Evolutionary conservation across 2,888 invertebrate species (phyloP).

Genomic region (Cantharis rustica): DNA sequence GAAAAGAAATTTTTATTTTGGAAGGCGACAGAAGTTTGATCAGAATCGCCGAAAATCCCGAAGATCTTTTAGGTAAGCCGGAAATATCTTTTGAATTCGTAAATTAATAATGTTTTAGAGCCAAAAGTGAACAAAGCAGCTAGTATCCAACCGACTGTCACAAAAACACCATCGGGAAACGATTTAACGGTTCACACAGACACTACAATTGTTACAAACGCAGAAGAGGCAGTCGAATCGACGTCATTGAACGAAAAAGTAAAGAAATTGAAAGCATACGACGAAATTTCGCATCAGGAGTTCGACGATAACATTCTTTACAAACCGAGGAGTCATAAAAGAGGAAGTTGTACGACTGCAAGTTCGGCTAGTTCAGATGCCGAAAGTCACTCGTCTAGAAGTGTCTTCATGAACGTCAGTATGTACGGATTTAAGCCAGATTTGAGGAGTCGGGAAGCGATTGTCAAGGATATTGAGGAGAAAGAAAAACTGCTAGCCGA

Average conservation of each 20-base stretch:
- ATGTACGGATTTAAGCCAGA: conserved; percentile 58
- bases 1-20: conserved; percentile 81
- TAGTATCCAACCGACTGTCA: conserved; percentile 43
- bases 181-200: conserved; percentile 53
- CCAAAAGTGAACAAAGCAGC: conserved; percentile 10
- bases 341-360: conserved; percentile 39
- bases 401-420: conserved; percentile 59
- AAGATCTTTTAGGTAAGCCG: conserved; percentile 55
- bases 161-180: conserved; percentile 38
- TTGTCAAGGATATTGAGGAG: conserved; percentile 72
- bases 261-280: conserved; percentile 67
- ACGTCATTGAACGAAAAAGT: conserved; percentile 30
- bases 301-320: conserved; percentile 73
- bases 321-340: conserved; percentile 63
- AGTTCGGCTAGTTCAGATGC: conserved; percentile 51
- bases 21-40: conserved; percentile 79
- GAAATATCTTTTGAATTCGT: conserved; percentile 6
- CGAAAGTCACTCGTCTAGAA: conserved; percentile 44
- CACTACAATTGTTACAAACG: conserved; percentile 60
- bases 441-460: conserved; percentile 65
- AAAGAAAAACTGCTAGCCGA: conserved; percentile 76
- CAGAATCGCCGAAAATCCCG: conserved; percentile 77
- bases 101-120: conserved; percentile 11
- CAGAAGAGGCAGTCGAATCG: conserved; percentile 75
- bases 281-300: conserved; percentile 73